Evolutionary conservation across 1,140 invertebrate genomes (phyloP).

Genomic region (Drosophila bifasciata): DNA sequence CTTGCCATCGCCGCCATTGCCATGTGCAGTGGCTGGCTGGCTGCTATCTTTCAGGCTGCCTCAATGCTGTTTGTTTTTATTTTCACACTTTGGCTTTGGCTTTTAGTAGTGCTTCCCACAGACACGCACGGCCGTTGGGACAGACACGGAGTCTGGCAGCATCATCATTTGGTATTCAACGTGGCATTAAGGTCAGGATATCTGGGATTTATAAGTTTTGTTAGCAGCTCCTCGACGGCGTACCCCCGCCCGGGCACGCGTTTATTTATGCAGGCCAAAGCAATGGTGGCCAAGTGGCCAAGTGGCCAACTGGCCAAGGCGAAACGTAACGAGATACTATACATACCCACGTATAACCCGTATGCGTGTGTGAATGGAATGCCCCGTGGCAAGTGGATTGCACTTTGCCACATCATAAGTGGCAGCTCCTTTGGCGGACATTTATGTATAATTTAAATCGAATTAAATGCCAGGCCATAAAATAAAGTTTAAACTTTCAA

Average conservation of each 20-base stretch:
- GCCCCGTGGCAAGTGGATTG: constrained; percentile 19
- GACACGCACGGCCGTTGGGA: constrained; percentile 10
- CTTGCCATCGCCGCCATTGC: neutral
- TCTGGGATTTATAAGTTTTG: constrained; percentile 83
- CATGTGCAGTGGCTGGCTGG: constrained; percentile 19
- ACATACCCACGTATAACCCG: too few relatives aligned
- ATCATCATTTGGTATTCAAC: constrained; percentile 80
- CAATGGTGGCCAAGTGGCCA: constrained; percentile 31
- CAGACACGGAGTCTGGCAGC: constrained; percentile 25
- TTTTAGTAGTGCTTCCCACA: constrained; percentile 48
- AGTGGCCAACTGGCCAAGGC: constrained; percentile 5
- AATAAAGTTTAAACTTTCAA: constrained; percentile 26
- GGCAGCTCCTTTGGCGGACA: constrained; percentile 28
- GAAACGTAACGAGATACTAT: neutral
- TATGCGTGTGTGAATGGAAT: constrained; percentile 4
- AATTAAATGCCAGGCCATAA: constrained; percentile 60
- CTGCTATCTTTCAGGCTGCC: constrained; percentile 53
- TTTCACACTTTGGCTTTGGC: constrained; percentile 56
- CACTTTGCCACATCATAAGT: constrained; percentile 66
- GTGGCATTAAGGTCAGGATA: constrained; percentile 80
- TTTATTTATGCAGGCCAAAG: constrained; percentile 67
- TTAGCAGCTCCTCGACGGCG: constrained; percentile 57
- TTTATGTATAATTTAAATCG: constrained; percentile 48
- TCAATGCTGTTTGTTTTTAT: constrained; percentile 70
- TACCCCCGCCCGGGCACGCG: constrained; percentile 42